phyloP scores from a whole-genome alignment of 23 tunicate species.

The Styela clava region DNA sequence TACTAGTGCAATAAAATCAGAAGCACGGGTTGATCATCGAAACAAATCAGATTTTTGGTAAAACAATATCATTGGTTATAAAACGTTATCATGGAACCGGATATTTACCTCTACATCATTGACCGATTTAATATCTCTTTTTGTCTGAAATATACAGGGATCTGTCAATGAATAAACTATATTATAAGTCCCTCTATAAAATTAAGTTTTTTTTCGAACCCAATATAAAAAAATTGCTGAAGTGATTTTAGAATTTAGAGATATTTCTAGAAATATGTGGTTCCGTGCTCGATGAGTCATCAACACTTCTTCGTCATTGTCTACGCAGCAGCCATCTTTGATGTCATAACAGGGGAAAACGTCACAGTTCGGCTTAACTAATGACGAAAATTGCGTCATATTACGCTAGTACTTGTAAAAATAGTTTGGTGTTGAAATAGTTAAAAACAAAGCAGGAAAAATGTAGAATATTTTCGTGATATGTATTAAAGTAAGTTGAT shows the following conservation, averaged over 20 bases:
- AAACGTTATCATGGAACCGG: too few relatives aligned
- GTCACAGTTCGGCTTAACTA: constrained; percentile 6
- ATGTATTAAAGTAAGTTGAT: not conserved
- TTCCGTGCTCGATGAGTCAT: constrained; percentile 19
- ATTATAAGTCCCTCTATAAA: not conserved
- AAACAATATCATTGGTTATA: too few relatives aligned
- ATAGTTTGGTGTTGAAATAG: too few relatives aligned
- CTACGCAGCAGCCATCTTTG: constrained; percentile 46
- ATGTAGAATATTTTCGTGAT: constrained; percentile 3
- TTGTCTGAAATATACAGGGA: too few relatives aligned
- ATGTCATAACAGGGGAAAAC: constrained; percentile 28
- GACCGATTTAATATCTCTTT: too few relatives aligned
- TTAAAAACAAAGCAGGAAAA: not conserved
- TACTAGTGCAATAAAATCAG: too few relatives aligned
- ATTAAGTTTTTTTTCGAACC: not conserved
- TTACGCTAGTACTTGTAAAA: too few relatives aligned
- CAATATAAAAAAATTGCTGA: not conserved
- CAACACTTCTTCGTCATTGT: constrained; percentile 26
- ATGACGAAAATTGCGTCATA: constrained; percentile 30
- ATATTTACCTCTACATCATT: too few relatives aligned
- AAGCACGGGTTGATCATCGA: too few relatives aligned
- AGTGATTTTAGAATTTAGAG: not conserved
- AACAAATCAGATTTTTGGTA: too few relatives aligned
- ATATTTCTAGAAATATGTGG: constrained; percentile 23
- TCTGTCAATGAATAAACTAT: not conserved